phyloP scores from a whole-genome alignment of 64 coral and sea anemone species.

The Dendrophyllia cribrosa region DNA sequence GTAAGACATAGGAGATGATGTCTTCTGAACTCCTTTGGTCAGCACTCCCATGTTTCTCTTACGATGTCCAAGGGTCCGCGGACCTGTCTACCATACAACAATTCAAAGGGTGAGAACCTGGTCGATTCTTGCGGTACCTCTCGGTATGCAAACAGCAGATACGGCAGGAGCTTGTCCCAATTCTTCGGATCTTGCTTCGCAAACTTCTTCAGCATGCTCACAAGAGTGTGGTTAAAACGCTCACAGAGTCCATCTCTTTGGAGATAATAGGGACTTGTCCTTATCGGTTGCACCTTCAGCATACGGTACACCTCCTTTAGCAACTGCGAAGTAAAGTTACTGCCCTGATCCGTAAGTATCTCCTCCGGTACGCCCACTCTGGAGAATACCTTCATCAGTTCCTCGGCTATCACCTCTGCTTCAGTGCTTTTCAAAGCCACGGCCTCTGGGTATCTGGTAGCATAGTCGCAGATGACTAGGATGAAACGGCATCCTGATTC shows the following conservation, averaged over 20 bases:
- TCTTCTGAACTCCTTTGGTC: neutral
- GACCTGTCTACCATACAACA: too few relatives aligned
- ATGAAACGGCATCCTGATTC: constrained; percentile 42
- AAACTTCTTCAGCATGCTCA: neutral
- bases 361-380: constrained; percentile 59
- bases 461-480: constrained; percentile 58
- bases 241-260: neutral
- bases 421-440: constrained; percentile 57
- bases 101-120: too few relatives aligned
- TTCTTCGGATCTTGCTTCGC: too few relatives aligned
- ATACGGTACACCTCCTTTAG: constrained; percentile 54
- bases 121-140: too few relatives aligned
- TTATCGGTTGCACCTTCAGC: constrained; percentile 39
- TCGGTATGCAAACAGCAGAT: too few relatives aligned
- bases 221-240: too few relatives aligned
- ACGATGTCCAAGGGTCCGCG: too few relatives aligned
- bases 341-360: constrained; percentile 67
- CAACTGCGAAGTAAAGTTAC: constrained; percentile 61
- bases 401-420: constrained; percentile 54
- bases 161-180: too few relatives aligned
- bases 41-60: too few relatives aligned
- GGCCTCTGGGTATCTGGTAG: neutral
- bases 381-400: constrained; percentile 44
- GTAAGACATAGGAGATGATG: neutral
- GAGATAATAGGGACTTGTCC: constrained; percentile 52